phyloP scores from a whole-genome alignment of 2,888 invertebrate genomes.

The Synanthedon tipuliformis region DNA sequence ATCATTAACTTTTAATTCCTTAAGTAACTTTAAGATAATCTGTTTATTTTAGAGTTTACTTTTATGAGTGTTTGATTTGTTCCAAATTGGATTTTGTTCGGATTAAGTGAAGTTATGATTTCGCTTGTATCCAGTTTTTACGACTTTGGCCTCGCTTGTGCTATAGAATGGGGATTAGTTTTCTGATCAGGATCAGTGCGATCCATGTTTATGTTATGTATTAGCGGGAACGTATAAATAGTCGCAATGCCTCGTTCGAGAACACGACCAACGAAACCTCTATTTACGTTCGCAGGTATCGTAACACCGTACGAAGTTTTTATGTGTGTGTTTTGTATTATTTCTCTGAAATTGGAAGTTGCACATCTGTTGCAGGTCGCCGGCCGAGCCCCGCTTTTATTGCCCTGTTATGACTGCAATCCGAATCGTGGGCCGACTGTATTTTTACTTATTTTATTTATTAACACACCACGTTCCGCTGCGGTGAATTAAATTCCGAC shows the following conservation, averaged over 20 bases:
- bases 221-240: background rate
- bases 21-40: background rate
- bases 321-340: conserved; percentile 39
- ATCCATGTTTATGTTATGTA: background rate
- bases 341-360: conserved; percentile 45
- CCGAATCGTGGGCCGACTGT: conserved; percentile 27
- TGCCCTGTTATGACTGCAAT: conserved; percentile 56
- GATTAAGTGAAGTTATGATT: background rate
- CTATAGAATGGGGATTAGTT: background rate
- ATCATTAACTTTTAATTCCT: background rate
- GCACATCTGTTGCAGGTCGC: conserved; percentile 47
- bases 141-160: background rate
- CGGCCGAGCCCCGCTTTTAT: conserved; percentile 35
- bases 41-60: background rate
- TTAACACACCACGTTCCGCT: conserved; percentile 28
- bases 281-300: conserved; percentile 54
- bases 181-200: background rate
- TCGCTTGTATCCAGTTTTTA: background rate
- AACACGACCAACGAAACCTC: conserved; percentile 42
- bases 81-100: background rate
- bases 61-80: background rate
- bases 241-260: background rate
- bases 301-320: conserved; percentile 40
- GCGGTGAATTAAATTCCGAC: conserved; percentile 36
- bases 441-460: conserved; percentile 48